These are phyloP conservation scores for Amblyjoppa fuscipennis DNA, from an alignment of 2,888 invertebrate species.

Conservation along the genomic window DNA sequence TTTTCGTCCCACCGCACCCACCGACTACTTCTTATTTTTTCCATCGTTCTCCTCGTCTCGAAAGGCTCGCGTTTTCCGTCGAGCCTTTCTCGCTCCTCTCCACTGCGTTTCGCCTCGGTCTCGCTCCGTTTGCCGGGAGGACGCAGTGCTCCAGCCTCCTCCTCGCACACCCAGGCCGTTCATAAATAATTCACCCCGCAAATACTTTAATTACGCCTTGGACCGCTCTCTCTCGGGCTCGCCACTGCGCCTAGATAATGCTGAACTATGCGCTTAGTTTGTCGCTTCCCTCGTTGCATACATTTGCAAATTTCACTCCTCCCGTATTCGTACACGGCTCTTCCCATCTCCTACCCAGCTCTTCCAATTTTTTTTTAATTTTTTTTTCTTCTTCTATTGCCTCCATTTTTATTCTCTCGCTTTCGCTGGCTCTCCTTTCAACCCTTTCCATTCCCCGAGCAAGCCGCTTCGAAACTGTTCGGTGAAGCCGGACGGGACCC, in stretches of 20 bases:
- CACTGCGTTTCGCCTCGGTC: constrained; percentile 3
- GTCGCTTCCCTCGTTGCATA: constrained; percentile 67
- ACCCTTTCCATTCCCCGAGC: background rate
- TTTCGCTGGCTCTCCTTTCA: background rate
- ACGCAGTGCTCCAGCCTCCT: constrained; percentile 37
- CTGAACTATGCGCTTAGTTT: constrained; percentile 72
- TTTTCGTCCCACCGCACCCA: constrained; percentile 55
- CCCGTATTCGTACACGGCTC: constrained; percentile 33
- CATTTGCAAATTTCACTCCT: constrained; percentile 73
- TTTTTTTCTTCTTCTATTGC: constrained; percentile 6
- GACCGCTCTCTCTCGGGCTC: constrained; percentile 43
- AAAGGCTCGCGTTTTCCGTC: background rate
- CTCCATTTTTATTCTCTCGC: constrained; percentile 21
- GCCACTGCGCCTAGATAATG: constrained; percentile 68
- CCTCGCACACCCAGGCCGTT: constrained; percentile 63
- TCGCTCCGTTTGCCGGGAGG: constrained; percentile 14
- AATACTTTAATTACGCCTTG: constrained; percentile 78
- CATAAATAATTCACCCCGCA: constrained; percentile 79
- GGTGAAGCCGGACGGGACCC: constrained; percentile 16
- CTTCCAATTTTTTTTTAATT: constrained; percentile 31
- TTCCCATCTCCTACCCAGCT: constrained; percentile 45
- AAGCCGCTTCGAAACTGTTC: constrained; percentile 2
- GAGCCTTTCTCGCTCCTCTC: constrained; percentile 6
- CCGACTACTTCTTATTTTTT: constrained; percentile 41
- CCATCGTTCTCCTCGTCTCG: background rate